A percentile compares a stretch with the other conserved stretches of the same genome.
These are phyloP conservation scores for Pelvicachromis taeniatus DNA, from an alignment of 2,113 vertebrate genomes.

Conservation along the genomic window DNA sequence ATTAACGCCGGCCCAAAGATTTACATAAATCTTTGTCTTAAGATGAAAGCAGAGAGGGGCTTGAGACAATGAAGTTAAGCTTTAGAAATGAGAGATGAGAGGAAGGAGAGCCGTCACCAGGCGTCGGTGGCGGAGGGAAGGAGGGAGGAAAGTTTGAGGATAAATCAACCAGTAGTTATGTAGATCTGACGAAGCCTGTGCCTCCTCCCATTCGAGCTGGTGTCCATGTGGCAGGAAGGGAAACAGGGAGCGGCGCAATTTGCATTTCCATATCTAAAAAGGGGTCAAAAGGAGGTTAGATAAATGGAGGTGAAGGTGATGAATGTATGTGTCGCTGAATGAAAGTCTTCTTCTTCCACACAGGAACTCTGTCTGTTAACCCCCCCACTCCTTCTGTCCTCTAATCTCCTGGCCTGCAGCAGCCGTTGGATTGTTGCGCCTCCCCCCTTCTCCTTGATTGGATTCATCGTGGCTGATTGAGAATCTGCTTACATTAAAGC, in stretches of 20 bases:
- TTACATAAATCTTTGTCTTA: conserved; percentile 86
- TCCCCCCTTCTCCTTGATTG: conserved; percentile 60
- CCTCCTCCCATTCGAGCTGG: conserved; percentile 12
- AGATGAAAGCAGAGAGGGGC: conserved; percentile 75
- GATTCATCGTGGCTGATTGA: conserved; percentile 68
- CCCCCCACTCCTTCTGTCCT: conserved; percentile 18
- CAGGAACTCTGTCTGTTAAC: not conserved
- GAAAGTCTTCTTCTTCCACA: conserved; percentile 18
- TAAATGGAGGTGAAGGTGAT: conserved; percentile 45
- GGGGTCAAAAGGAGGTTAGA: not conserved
- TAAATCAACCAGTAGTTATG: conserved; percentile 67
- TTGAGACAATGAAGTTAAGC: conserved; percentile 83
- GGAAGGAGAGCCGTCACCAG: conserved; percentile 43
- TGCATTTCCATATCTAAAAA: conserved; percentile 34
- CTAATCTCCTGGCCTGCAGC: conserved; percentile 73
- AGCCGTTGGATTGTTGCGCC: conserved; percentile 68
- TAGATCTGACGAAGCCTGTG: conserved; percentile 53
- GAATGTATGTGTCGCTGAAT: conserved; percentile 42
- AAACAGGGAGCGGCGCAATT: conserved; percentile 12
- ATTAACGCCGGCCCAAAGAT: conserved; percentile 79
- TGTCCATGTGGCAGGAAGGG: conserved; percentile 28
- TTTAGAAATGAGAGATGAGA: conserved; percentile 68
- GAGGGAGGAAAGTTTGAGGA: conserved; percentile 26
- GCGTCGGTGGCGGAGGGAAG: conserved; percentile 29
- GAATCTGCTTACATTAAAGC: conserved; percentile 70